These are phyloP conservation scores for Aleiodes testaceus DNA, from an alignment of 2,888 invertebrate species.

Conservation along the genomic window DNA sequence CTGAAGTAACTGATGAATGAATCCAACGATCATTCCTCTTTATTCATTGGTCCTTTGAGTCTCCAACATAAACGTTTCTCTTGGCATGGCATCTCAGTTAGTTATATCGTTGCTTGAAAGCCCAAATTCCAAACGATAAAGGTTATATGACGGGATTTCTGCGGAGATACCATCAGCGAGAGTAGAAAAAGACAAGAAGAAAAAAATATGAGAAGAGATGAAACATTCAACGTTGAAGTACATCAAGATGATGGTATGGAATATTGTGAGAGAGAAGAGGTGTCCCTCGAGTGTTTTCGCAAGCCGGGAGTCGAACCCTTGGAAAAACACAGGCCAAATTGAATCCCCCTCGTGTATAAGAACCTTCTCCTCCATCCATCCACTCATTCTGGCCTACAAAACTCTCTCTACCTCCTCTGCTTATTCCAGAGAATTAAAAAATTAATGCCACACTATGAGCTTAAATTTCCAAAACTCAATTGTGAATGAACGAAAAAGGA, in stretches of 20 bases:
- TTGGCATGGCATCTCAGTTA: slow-evolving; percentile 46
- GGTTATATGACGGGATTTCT: slow-evolving; percentile 30
- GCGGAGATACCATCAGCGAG: slow-evolving; percentile 16
- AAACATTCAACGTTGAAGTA: slow-evolving; percentile 32
- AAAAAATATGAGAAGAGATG: slow-evolving; percentile 24
- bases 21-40: slow-evolving; percentile 33
- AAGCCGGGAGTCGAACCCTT: slow-evolving; percentile 73
- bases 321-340: slow-evolving; percentile 73
- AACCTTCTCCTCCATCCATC: slow-evolving; percentile 57
- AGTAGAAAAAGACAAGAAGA: slow-evolving; percentile 31
- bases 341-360: slow-evolving; percentile 70
- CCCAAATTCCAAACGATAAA: slow-evolving; percentile 40
- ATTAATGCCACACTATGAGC: not conserved
- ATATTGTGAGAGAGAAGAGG: slow-evolving; percentile 65
- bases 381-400: slow-evolving; percentile 49
- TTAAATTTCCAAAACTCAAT: too few species aligned
- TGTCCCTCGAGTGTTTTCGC: slow-evolving; percentile 72
- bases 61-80: slow-evolving; percentile 55
- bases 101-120: slow-evolving; percentile 33
- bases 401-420: slow-evolving; percentile 39
- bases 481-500: not conserved
- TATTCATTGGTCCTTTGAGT: slow-evolving; percentile 35
- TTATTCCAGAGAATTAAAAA: slow-evolving; percentile 26
- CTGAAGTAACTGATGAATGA: slow-evolving; percentile 28
- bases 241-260: slow-evolving; percentile 51